These are phyloP conservation scores for Herpetotheres cachinnans DNA, from an alignment of 2,113 vertebrate species.

Conservation along the genomic window DNA sequence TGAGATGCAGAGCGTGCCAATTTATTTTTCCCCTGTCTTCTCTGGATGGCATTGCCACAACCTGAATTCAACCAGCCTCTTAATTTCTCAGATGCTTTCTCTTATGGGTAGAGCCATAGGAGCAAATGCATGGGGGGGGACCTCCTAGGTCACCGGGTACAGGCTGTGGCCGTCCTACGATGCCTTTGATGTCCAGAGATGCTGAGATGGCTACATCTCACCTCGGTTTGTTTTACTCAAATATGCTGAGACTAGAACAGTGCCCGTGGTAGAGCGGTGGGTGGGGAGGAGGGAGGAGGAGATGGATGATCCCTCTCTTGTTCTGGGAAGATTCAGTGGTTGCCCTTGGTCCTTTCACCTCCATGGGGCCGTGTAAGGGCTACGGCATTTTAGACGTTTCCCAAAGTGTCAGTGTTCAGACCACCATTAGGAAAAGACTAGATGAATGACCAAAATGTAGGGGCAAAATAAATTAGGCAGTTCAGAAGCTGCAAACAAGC, in stretches of 20 bases:
- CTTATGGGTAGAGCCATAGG: neutral
- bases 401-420: constrained; percentile 23
- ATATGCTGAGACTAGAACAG: neutral
- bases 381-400: constrained; percentile 43
- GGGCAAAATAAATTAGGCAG: constrained; percentile 54
- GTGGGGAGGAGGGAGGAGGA: neutral
- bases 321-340: constrained; percentile 50
- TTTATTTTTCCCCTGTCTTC: neutral
- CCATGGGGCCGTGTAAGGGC: neutral
- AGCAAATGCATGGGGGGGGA: neutral
- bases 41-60: neutral
- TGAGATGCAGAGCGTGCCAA: neutral
- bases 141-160: neutral
- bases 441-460: constrained; percentile 50
- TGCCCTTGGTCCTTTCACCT: constrained; percentile 53
- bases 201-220: neutral
- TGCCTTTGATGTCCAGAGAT: neutral
- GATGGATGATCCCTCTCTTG: constrained; percentile 46
- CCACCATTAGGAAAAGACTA: constrained; percentile 44
- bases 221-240: neutral
- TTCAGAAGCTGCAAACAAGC: constrained; percentile 16
- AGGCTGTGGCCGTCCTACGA: fast-evolving
- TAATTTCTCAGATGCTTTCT: neutral
- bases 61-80: neutral
- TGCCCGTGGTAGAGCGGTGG: neutral